phyloP scores from a whole-genome alignment of 2,113 vertebrate species.

The Todiramphus chloris region DNA sequence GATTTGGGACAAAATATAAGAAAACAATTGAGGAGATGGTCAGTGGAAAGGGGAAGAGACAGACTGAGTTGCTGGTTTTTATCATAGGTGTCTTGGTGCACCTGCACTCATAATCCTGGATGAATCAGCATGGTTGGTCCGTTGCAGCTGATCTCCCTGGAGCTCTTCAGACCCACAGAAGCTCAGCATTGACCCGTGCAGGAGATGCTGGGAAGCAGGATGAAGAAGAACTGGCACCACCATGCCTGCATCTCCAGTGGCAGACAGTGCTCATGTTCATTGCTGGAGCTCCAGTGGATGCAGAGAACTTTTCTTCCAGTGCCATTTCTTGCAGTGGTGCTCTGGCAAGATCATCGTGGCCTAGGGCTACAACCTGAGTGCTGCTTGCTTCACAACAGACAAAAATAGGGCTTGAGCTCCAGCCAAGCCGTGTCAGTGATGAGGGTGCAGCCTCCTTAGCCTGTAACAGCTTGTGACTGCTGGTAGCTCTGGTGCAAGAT shows the following conservation, averaged over 20 bases:
- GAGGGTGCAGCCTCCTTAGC: background rate
- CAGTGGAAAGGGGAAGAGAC: background rate
- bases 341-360: background rate
- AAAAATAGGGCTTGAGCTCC: constrained; percentile 25
- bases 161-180: background rate
- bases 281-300: background rate
- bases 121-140: background rate
- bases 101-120: background rate
- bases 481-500: background rate
- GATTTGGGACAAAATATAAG: background rate
- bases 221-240: background rate
- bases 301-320: background rate
- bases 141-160: background rate
- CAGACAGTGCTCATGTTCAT: background rate
- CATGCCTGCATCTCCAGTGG: background rate
- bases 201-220: background rate
- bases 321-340: background rate
- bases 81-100: background rate
- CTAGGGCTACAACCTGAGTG: background rate
- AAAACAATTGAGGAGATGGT: background rate
- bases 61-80: background rate
- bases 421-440: background rate
- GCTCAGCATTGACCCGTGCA: background rate
- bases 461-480: background rate
- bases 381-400: background rate